phyloP scores from a whole-genome alignment of 2,797 vertebrate species.

The Vultur gryphus region DNA sequence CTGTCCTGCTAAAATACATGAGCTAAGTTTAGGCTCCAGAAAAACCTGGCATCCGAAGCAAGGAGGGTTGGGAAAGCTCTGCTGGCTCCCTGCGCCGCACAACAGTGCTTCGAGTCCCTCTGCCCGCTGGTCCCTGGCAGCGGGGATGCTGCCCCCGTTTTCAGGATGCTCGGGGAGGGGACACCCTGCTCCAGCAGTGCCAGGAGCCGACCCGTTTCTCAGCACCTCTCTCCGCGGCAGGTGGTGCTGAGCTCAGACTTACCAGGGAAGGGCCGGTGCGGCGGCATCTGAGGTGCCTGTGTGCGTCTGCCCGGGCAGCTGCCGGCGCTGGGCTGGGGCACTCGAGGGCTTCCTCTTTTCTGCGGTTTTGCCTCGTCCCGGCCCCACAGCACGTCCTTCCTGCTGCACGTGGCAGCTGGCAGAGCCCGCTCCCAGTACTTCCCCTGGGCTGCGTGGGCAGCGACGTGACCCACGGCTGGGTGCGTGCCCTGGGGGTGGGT shows the following conservation, averaged over 20 bases:
- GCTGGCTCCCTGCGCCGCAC: neutral
- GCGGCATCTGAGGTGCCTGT: neutral
- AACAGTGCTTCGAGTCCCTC: neutral
- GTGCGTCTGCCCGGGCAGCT: neutral
- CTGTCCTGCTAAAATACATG: neutral
- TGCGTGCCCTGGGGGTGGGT: rapidly evolving
- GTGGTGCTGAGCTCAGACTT: neutral
- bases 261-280: neutral
- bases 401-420: neutral
- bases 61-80: neutral
- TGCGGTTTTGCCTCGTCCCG: neutral
- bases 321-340: neutral
- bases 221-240: rapidly evolving
- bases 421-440: neutral
- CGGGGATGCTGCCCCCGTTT: rapidly evolving
- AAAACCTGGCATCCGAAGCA: neutral
- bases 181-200: neutral
- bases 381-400: constrained; percentile 11
- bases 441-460: neutral
- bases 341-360: constrained; percentile 7
- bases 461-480: rapidly evolving
- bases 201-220: neutral
- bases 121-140: rapidly evolving
- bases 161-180: neutral
- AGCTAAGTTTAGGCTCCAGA: neutral